phyloP scores from a whole-genome alignment of 2,113 vertebrate genomes.

The Calyptomena viridis region DNA sequence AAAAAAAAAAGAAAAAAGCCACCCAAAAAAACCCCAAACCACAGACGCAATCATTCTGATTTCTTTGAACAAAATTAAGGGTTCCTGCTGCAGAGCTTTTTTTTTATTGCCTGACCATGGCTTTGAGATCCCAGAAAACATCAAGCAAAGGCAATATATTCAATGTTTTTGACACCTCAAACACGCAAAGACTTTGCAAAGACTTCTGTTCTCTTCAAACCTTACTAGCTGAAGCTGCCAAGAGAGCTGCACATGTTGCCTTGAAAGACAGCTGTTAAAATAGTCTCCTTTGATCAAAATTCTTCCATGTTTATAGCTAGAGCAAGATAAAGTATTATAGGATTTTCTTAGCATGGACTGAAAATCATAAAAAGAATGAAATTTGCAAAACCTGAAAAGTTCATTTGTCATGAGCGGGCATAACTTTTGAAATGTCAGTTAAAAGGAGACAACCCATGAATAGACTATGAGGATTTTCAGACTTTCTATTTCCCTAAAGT shows the following conservation, averaged over 20 bases:
- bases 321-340: slow-evolving; percentile 1
- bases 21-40: not conserved
- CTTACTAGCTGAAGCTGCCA: not conserved
- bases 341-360: not conserved
- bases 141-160: not conserved
- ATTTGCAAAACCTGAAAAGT: slow-evolving; percentile 5
- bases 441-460: slow-evolving; percentile 53
- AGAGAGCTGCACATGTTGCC: slow-evolving; percentile 1
- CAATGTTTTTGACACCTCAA: slow-evolving; percentile 13
- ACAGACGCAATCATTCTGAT: not conserved
- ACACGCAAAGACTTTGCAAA: not conserved
- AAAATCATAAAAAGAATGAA: slow-evolving; percentile 35
- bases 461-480: slow-evolving; percentile 55
- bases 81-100: not conserved
- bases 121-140: not conserved
- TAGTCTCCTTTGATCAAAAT: slow-evolving; percentile 26
- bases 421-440: slow-evolving; percentile 58
- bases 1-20: not conserved
- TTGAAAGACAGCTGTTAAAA: slow-evolving; percentile 55
- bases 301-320: slow-evolving; percentile 22
- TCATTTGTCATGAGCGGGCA: slow-evolving; percentile 33
- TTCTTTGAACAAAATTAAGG: not conserved
- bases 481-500: slow-evolving; percentile 46
- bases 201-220: not conserved
- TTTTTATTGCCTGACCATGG: not conserved